Conservation (phyloP, 2,113 vertebrate species). For the Raja brachyura region DNA sequence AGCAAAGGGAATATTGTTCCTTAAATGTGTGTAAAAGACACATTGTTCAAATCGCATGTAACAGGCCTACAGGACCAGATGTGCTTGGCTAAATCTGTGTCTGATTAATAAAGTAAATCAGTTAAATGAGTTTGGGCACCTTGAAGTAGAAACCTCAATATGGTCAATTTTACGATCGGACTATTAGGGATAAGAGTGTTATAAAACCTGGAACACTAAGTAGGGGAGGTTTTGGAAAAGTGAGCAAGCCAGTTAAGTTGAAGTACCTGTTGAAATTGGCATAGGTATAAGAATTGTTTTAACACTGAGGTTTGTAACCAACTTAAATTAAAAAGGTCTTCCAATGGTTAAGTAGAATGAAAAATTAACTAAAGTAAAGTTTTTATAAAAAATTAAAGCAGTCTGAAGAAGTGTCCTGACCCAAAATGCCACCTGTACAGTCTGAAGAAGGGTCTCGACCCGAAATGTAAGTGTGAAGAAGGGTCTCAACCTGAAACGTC, state of each 20-base stretch:
- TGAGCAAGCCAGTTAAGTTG: not conserved
- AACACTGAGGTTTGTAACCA: not conserved
- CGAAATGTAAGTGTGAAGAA: too few species aligned
- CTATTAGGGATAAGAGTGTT: not conserved
- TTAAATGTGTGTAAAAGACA: not conserved
- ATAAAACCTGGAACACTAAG: not conserved
- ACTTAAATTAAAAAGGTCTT: not conserved
- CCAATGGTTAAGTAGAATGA: not conserved
- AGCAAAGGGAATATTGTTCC: not conserved
- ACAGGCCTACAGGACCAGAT: not conserved
- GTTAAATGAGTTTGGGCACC: not conserved
- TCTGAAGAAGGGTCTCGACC: too few species aligned
- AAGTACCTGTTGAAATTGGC: not conserved
- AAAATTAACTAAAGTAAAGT: not conserved
- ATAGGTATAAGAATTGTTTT: not conserved
- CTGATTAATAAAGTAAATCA: not conserved
- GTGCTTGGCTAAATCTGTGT: not conserved
- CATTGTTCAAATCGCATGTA: not conserved
- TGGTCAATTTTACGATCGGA: not conserved
- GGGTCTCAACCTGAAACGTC: too few species aligned
- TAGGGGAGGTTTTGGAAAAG: not conserved
- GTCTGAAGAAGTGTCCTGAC: not conserved
- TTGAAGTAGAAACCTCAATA: not conserved
- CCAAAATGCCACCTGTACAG: too few species aligned
- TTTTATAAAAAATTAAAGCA: not conserved